Conservation (phyloP, 2,797 vertebrate species). For the Tadarida brasiliensis region DNA sequence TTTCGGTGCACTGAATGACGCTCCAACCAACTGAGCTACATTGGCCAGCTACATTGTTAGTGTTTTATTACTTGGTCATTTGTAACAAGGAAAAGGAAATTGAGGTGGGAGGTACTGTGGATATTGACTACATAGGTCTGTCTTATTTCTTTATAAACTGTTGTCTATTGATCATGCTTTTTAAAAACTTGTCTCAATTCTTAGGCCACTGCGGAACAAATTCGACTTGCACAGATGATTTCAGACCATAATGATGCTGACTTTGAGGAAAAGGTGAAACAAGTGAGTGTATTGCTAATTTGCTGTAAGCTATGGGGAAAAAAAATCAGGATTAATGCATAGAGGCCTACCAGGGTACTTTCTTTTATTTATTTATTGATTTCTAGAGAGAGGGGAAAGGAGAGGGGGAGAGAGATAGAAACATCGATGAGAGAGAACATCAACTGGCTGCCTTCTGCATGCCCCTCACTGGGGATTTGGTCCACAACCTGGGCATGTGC, state of each 20-base stretch:
- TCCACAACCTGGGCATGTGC: too few relatives aligned
- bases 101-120: not conserved
- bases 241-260: slow-evolving; percentile 99
- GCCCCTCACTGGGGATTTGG: too few relatives aligned
- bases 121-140: not conserved
- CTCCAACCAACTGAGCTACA: not conserved
- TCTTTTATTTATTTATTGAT: not conserved
- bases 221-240: slow-evolving; percentile 99
- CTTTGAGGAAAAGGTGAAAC: slow-evolving; percentile 99
- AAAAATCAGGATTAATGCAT: not conserved
- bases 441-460: too few relatives aligned
- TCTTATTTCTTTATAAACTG: slow-evolving; percentile 3
- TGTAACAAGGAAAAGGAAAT: slow-evolving; percentile 49
- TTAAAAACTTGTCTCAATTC: slow-evolving; percentile 6
- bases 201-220: slow-evolving; percentile 99
- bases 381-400: too few relatives aligned
- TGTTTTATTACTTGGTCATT: not conserved
- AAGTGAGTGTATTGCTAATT: slow-evolving; percentile 89
- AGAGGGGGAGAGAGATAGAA: too few relatives aligned
- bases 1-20: not conserved
- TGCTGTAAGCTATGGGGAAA: not conserved
- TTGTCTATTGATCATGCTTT: slow-evolving; percentile 34
- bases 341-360: not conserved
- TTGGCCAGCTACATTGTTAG: not conserved
- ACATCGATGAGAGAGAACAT: too few relatives aligned